These are phyloP conservation scores for Ovibos moschatus DNA, from an alignment of 2,113 vertebrate genomes.

Conservation along the genomic window DNA sequence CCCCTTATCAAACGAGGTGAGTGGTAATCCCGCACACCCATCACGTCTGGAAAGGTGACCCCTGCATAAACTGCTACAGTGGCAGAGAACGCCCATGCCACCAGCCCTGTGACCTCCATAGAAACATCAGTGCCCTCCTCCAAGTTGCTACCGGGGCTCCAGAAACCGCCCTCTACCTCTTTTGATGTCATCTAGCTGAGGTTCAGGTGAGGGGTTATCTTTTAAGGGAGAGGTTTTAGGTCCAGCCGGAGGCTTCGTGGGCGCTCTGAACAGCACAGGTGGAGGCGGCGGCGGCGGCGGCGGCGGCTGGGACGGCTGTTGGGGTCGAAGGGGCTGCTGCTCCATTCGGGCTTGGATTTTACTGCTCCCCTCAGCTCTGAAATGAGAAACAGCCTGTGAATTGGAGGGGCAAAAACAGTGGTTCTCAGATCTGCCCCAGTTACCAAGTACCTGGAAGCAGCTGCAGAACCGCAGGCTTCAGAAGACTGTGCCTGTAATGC, in stretches of 20 bases:
- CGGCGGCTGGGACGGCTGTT: conserved; percentile 85
- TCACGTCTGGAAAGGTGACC: not conserved
- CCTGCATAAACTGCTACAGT: not conserved
- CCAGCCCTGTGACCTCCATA: not conserved
- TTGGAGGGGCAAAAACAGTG: not conserved
- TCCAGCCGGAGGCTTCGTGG: conserved; percentile 90
- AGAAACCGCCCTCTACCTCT: conserved; percentile 85
- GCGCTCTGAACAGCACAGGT: conserved; percentile 91
- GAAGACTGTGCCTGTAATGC: not conserved
- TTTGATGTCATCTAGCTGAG: conserved; percentile 98
- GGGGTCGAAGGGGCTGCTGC: conserved; percentile 90
- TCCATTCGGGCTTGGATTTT: conserved; percentile 98
- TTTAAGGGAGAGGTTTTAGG: conserved; percentile 94
- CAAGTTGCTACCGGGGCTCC: not conserved
- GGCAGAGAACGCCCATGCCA: not conserved
- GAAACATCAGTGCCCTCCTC: not conserved
- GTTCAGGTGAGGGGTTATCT: conserved; percentile 97
- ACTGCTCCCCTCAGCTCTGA: conserved; percentile 98
- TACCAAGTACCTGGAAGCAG: not conserved
- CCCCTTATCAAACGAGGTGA: not conserved
- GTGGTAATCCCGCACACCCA: not conserved
- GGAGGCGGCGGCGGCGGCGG: conserved; percentile 80
- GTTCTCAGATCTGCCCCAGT: not conserved
- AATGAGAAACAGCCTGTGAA: conserved; percentile 57
- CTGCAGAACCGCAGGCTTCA: not conserved